Base-by-base conservation (phyloP, 2,797 vertebrate genomes). In the Esox lucius region DNA sequence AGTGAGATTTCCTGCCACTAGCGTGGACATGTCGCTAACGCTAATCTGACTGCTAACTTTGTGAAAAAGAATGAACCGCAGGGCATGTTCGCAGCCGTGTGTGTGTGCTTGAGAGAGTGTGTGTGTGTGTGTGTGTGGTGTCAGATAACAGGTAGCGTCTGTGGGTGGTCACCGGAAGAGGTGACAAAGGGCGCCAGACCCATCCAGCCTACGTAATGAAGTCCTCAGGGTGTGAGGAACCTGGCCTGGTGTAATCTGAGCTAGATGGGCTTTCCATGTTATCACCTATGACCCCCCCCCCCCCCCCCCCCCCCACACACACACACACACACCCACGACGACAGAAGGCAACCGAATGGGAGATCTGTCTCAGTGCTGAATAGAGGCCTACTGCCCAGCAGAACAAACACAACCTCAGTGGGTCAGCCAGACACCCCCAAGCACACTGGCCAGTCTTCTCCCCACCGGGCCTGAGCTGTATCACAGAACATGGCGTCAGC, bases 381-480 rank as follows among this genome's bases (percentile, higher is more conserved):
- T 49, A 42, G 75, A 24, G 4, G 13, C 26, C 68, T 51, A 70
- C 64, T 48, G 26, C 67, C 24, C 35, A 72, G 48, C 68, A 75
- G 33, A 59, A 75, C 51, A 69, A 61, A 62, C 62, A 61, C n/a
- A 22, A 42, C 42, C 9, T 61, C 74, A n/a, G n/a, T n/a, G n/a
- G n/a, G n/a, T 49, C 22, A 46, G 39, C 70, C 35, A 70, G 11
- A 62, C 6, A 56, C 68, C 49, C 26, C 51, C 59, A 51, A 74
- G 26, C 11, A 68, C 56, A n/a, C 9, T n/a, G 22, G 2, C 16
- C 19, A 61, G 8, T 13, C 19, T 48, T 69, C 67, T 22, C 42
- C 68, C 73, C 73, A 56, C 28, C 65, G 26, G 49, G 65, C 48
- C 64, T 26, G 65, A 64, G 7, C 71, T 35, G 11, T 4, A 74